A percentile compares a stretch with the other conserved stretches of the same genome.
These are phyloP conservation scores for Danaus melanippus DNA, from an alignment of 1,140 invertebrate genomes.

Conservation along the genomic window DNA sequence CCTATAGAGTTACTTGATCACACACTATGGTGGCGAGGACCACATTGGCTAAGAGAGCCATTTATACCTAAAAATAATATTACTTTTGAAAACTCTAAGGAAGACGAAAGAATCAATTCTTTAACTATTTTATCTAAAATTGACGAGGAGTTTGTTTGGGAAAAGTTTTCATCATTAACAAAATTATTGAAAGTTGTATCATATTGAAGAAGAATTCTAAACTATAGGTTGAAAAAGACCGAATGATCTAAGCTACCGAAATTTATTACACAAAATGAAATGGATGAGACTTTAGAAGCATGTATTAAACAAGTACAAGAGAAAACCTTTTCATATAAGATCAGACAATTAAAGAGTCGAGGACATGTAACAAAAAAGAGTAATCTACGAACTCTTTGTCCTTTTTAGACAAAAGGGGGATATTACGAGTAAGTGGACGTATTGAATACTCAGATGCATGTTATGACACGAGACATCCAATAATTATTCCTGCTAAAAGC, in stretches of 20 bases:
- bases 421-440: too few relatives aligned
- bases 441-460: too few relatives aligned
- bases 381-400: too few relatives aligned
- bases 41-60: constrained; percentile 19
- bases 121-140: too few relatives aligned
- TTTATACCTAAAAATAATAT: constrained; percentile 7
- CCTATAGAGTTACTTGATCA: constrained; percentile 13
- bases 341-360: background rate
- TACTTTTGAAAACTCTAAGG: background rate
- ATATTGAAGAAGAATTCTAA: constrained; percentile 3
- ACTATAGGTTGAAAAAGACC: too few relatives aligned
- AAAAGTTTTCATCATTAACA: background rate
- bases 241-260: background rate
- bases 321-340: background rate
- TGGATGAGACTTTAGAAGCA: background rate
- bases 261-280: background rate
- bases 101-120: constrained; percentile 2
- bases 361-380: background rate
- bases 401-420: too few relatives aligned
- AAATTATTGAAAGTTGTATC: background rate
- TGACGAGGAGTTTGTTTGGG: background rate
- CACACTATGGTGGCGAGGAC: constrained; percentile 21
- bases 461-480: too few relatives aligned
- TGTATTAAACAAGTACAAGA: constrained; percentile 2
- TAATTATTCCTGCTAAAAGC: too few relatives aligned